Conservation (phyloP, 2,113 vertebrate genomes). For the Microcebus tavaratra region DNA sequence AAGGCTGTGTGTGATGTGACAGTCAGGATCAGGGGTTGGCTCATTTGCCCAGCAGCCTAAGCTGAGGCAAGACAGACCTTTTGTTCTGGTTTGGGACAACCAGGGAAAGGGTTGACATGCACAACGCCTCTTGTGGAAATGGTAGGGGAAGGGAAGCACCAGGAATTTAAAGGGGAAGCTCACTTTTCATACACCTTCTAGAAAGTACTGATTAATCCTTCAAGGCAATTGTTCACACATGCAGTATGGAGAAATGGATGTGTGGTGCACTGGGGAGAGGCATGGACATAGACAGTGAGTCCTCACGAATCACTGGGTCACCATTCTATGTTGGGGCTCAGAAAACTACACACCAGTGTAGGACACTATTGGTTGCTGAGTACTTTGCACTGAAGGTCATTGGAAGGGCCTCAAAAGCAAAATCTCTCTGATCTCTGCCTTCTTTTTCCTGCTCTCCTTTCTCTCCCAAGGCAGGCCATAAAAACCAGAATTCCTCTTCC, state of each 20-base stretch:
- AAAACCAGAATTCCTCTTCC: background rate
- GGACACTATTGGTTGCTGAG: background rate
- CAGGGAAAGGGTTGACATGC: background rate
- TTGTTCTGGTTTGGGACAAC: background rate
- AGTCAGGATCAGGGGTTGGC: conserved; percentile 20
- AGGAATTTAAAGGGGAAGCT: background rate
- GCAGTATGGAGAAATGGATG: background rate
- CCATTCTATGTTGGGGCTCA: background rate
- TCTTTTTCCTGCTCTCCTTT: background rate
- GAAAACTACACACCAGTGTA: background rate
- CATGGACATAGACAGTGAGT: background rate
- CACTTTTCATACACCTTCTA: background rate
- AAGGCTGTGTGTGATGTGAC: background rate
- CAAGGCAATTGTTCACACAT: background rate
- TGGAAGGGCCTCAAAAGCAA: background rate
- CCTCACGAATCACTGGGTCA: background rate
- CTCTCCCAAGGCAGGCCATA: background rate
- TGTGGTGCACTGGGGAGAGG: background rate
- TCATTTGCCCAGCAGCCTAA: background rate
- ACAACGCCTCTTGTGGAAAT: background rate
- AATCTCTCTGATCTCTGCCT: background rate
- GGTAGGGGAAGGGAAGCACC: background rate
- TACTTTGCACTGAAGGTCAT: background rate
- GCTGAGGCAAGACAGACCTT: conserved; percentile 22
- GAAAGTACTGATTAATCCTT: background rate